Evolutionary conservation across 2,797 vertebrate species (phyloP).

Genomic region (Pseudochromis fuscus): DNA sequence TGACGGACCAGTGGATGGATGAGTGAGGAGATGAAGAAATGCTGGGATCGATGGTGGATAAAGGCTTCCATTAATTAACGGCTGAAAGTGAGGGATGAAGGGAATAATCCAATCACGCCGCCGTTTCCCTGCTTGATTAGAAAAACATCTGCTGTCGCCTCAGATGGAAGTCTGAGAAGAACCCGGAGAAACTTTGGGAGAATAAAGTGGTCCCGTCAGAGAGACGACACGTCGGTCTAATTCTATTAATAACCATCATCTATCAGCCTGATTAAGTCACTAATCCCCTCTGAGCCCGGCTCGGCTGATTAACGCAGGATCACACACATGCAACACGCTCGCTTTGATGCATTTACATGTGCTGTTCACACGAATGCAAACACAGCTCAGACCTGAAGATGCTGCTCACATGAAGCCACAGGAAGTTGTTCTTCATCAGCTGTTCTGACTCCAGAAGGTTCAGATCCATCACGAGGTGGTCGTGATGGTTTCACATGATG

Average conservation of each 20-base stretch:
- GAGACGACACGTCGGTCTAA: slow-evolving; percentile 10
- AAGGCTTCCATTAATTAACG: not conserved
- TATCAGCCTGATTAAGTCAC: slow-evolving; percentile 40
- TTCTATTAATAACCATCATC: slow-evolving; percentile 52
- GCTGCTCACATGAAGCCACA: no score
- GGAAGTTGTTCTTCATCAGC: no score
- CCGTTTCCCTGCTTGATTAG: not conserved
- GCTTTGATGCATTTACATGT: slow-evolving; percentile 3
- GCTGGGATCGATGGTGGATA: slow-evolving; percentile 3
- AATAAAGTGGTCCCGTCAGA: not conserved
- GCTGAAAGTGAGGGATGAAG: no score
- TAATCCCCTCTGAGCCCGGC: slow-evolving; percentile 37
- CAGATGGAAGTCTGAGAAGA: slow-evolving; percentile 9
- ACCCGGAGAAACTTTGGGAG: slow-evolving; percentile 6
- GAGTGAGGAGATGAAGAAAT: not conserved
- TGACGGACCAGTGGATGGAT: not conserved
- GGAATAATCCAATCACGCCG: not conserved
- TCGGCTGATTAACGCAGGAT: slow-evolving; percentile 26
- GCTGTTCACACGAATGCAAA: not conserved
- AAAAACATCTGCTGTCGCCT: slow-evolving; percentile 8
- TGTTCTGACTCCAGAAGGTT: no score
- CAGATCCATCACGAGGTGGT: no score
- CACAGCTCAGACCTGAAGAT: slow-evolving; percentile 2
- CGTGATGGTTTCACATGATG: no score
- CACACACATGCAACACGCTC: no score